phyloP scores from a whole-genome alignment of 2,888 invertebrate genomes.

The Idaea biselata region DNA sequence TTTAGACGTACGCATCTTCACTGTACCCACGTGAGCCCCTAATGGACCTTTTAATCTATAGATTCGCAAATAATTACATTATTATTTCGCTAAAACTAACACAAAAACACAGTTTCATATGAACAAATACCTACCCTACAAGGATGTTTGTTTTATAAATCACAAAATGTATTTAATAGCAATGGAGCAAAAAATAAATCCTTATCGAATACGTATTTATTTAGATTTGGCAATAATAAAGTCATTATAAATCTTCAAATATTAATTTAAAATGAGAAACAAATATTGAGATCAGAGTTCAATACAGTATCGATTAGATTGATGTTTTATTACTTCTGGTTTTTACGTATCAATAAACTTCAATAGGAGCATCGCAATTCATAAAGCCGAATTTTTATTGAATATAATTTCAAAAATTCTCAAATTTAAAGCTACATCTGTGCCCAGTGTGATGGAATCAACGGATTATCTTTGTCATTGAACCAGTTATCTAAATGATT shows the following conservation, averaged over 20 bases:
- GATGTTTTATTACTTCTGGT: neutral
- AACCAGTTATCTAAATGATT: too few relatives aligned
- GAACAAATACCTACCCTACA: too few relatives aligned
- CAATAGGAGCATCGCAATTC: neutral
- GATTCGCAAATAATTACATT: too few relatives aligned
- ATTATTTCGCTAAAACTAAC: too few relatives aligned
- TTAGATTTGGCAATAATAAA: neutral
- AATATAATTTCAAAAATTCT: neutral
- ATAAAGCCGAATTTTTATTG: neutral
- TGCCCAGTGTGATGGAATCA: too few relatives aligned
- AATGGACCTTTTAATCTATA: too few relatives aligned
- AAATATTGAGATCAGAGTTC: neutral
- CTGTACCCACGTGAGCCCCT: too few relatives aligned
- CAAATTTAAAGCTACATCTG: neutral
- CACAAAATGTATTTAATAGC: slow-evolving; percentile 17
- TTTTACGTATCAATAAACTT: neutral
- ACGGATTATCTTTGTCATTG: too few relatives aligned
- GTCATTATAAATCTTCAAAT: neutral
- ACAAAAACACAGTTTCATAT: too few relatives aligned
- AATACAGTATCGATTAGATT: neutral
- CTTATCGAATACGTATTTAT: neutral
- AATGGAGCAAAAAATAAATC: neutral
- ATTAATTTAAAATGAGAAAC: neutral
- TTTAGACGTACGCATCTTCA: too few relatives aligned
- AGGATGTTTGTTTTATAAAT: slow-evolving; percentile 8